Conservation (phyloP, 2,113 vertebrate species). For the Solea senegalensis region DNA sequence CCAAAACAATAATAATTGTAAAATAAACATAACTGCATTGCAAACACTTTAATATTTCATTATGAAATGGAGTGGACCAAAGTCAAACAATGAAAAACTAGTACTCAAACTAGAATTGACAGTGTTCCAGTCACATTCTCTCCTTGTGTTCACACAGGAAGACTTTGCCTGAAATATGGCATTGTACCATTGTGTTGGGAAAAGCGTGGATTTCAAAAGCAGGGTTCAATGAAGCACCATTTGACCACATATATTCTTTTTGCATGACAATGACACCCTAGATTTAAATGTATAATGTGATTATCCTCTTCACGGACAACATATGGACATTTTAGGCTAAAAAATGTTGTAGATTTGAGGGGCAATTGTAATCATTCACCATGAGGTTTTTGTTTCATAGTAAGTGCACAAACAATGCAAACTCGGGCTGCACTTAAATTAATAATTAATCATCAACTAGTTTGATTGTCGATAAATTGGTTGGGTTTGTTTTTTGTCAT, state of each 20-base stretch:
- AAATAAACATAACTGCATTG: too few relatives aligned
- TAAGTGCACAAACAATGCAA: constrained; percentile 1
- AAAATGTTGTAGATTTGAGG: too few relatives aligned
- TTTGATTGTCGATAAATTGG: too few relatives aligned
- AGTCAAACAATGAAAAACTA: too few relatives aligned
- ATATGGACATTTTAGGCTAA: background rate
- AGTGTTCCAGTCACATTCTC: background rate
- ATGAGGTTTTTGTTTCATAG: background rate
- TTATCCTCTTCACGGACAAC: background rate
- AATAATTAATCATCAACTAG: too few relatives aligned
- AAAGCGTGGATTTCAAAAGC: background rate
- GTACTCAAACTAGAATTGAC: background rate
- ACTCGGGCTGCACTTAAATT: too few relatives aligned
- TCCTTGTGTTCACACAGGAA: background rate
- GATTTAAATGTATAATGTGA: background rate
- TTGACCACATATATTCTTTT: background rate
- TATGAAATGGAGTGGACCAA: too few relatives aligned
- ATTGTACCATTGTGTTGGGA: constrained; percentile 15
- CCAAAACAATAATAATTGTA: too few relatives aligned
- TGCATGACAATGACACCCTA: background rate
- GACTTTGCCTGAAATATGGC: constrained; percentile 5
- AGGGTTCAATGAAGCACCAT: background rate
- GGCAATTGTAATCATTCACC: too few relatives aligned
- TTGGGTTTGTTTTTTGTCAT: too few relatives aligned
- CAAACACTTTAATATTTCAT: too few relatives aligned